Base-by-base conservation (phyloP, 2,797 vertebrate genomes). In the Alcedo atthis region DNA sequence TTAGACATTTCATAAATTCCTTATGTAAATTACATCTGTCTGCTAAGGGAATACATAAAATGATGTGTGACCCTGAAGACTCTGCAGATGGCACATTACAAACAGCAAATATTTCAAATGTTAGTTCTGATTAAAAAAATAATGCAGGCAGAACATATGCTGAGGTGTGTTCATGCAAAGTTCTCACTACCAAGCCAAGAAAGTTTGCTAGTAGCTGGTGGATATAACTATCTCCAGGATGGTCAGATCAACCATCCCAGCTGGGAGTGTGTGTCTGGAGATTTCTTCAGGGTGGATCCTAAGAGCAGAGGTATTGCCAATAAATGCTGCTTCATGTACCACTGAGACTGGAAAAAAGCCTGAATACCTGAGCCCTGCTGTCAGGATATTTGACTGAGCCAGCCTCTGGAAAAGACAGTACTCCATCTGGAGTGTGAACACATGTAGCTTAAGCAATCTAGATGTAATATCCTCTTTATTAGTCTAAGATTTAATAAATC, bases 11-110 rank as follows among this genome's bases (percentile, higher is more conserved):
- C 32, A 37, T 46, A 67, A 75, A 73, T 76, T 83, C 51, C 37
- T 45, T 35, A 45, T 46, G 66, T 68, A 66, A 89, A 87, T 83
- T 68, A 15, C 5, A 22, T 71, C 54, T 77, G 0, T 62, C 46
- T 90, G 51, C 55, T 74, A 4, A 75, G 32, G 42, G 46, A 87
- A 33, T 33, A 43, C 26, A 43, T 85, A 35, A 90, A 71, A 49
- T n/a, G 33, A 24, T 81, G 15, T 40, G 49, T 86, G 61, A 95
- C 76, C n/a, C 46, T 75, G 76, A 77, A 78, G 66, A 66, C 33
- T 35, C 2, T 57, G 62, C 69, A 90, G 62, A 58, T 68, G 43
- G 66, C 35, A 58, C 3, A 1, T 64, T 53, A 66, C 9, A 93
- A 69, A 54, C 15, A 75, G 33, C 18, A 58, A 40, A 26, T 32